These are phyloP conservation scores for Pachyuromys duprasi DNA, from an alignment of 2,797 vertebrate species.

Conservation along the genomic window DNA sequence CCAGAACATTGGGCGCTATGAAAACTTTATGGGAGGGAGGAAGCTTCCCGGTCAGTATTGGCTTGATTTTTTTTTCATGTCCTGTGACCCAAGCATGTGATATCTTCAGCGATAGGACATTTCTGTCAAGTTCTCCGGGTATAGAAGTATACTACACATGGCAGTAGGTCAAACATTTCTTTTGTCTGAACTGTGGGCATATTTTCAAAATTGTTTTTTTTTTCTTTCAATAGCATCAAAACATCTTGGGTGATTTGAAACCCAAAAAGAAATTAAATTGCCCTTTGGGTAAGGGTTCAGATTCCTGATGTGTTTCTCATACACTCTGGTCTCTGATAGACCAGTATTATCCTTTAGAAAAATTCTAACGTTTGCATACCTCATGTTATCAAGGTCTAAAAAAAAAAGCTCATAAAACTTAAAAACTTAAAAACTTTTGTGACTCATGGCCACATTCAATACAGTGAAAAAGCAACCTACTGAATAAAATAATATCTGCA, in stretches of 20 bases:
- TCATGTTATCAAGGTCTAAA: neutral
- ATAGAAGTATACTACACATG: neutral
- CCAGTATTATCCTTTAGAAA: neutral
- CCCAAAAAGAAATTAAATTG: constrained; percentile 6
- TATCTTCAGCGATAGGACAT: neutral
- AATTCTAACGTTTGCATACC: neutral
- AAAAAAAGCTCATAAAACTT: constrained; percentile 1
- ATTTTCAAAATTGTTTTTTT: constrained; percentile 56
- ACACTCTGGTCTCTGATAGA: neutral
- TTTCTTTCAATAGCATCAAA: neutral
- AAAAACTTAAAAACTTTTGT: constrained; percentile 2
- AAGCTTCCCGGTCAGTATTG: neutral
- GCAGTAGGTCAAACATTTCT: neutral
- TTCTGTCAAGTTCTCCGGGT: neutral
- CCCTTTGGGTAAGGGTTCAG: neutral
- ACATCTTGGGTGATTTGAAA: neutral
- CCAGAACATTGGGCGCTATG: neutral
- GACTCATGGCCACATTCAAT: neutral
- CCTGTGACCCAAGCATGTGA: neutral
- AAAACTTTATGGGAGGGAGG: neutral
- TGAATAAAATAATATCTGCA: neutral
- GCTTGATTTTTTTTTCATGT: neutral
- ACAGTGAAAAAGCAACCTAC: neutral
- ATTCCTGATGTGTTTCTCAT: neutral
- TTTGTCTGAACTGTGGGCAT: constrained; percentile 12